phyloP scores from a whole-genome alignment of 1,140 invertebrate genomes.

The Drosophila mojavensis region DNA sequence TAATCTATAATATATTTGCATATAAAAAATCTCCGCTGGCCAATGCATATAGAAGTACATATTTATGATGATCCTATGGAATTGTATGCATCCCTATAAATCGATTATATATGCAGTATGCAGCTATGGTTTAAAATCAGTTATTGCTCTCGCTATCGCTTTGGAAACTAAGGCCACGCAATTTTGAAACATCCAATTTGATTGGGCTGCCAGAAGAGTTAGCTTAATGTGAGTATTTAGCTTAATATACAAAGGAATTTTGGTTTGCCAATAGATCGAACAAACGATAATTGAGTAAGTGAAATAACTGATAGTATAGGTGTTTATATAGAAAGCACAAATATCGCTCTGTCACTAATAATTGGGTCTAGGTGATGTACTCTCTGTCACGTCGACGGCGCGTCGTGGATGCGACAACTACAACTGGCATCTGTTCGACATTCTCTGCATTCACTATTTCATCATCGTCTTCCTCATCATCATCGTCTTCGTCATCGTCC shows the following conservation, averaged over 20 bases:
- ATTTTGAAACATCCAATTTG: constrained; percentile 54
- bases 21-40: constrained; percentile 5
- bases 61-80: constrained; percentile 54
- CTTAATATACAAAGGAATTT: constrained; percentile 28
- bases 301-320: neutral
- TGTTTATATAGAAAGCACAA: constrained; percentile 20
- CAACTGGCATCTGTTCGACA: constrained; percentile 53
- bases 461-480: constrained; percentile 20
- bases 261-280: constrained; percentile 17
- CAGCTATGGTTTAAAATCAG: constrained; percentile 40
- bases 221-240: constrained; percentile 60
- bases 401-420: constrained; percentile 61
- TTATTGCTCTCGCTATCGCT: constrained; percentile 41
- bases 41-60: constrained; percentile 18
- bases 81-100: constrained; percentile 23
- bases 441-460: constrained; percentile 28
- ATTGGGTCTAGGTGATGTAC: constrained; percentile 68
- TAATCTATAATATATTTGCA: constrained; percentile 20
- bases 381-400: constrained; percentile 59
- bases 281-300: constrained; percentile 14
- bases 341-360: constrained; percentile 17
- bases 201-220: constrained; percentile 46
- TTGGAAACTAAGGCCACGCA: constrained; percentile 70
- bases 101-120: constrained; percentile 14
- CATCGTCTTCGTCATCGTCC: constrained; percentile 40